Base-by-base conservation (phyloP, 2,888 invertebrate species). In the Plagiodera versicolora region DNA sequence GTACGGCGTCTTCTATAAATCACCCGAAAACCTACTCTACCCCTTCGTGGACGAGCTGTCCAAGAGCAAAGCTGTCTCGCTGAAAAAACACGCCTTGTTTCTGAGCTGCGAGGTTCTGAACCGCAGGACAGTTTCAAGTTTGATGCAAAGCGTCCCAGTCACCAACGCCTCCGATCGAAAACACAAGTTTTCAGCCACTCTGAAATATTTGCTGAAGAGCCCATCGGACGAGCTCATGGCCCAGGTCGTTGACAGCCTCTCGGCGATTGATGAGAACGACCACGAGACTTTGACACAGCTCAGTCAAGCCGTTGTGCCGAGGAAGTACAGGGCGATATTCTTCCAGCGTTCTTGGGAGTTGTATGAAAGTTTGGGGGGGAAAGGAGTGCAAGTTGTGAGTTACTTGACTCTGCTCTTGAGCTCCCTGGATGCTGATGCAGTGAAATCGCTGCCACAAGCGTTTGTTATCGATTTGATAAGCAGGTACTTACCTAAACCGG, bases 131-230 rank as follows among this genome's bases (percentile, higher is more conserved):
- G 57, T 62, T 16, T 9, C 61, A 14, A 48, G 57, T 17, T 14
- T 64, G n/a, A 48, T 67, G 3, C 51, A 49, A 44, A 47, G 39
- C 18, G 51, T 46, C 11, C 60, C 52, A 35, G 58, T 63, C 10
- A 59, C 5, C 4, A 65, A 70, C 20, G 58, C 60, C 28, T 64
- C 67, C 6, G 58, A 48, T 59, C 65, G 66, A 28, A 70, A 70
- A 58, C 57, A 69, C 47, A 18, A 68, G 14, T 67, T 70, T 30
- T 55, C 64, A 2, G 50, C 68, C 10, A 64, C 61, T 4, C 51
- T 70, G 39, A 67, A 69, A 49, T 72, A 67, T 57, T 72, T 69
- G 30, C 19, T 61, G 5, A 68, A 65, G 52, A 72, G 70, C 56
- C 69, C 68, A 1, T 58, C 58, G 0, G 47, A 61, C 19, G 58